Evolutionary conservation across 2,888 invertebrate species (phyloP).

Genomic region (Drosophila atroscutellata): DNA sequence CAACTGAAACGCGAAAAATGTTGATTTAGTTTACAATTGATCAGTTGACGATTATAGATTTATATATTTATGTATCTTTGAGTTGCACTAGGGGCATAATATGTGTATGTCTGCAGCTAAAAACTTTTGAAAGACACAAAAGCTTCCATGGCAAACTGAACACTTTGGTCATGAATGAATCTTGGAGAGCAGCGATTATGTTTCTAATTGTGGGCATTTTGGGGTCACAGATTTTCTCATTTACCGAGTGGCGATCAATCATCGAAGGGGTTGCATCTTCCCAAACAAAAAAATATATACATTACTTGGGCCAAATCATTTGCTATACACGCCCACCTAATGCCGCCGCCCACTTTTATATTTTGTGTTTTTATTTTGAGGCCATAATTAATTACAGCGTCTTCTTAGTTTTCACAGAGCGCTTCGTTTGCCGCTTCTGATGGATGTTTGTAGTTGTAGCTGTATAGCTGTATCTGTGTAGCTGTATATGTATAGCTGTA

Average conservation of each 20-base stretch:
- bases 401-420: slow-evolving; percentile 55
- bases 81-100: background rate
- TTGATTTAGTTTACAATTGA: background rate
- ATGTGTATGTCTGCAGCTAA: background rate
- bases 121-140: background rate
- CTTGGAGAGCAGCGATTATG: background rate
- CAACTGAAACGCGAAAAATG: slow-evolving; percentile 40
- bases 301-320: slow-evolving; percentile 25
- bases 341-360: slow-evolving; percentile 14
- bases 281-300: background rate
- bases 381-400: slow-evolving; percentile 64
- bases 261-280: slow-evolving; percentile 38
- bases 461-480: background rate
- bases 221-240: slow-evolving; percentile 10
- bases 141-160: background rate
- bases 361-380: slow-evolving; percentile 22
- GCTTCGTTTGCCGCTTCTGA: slow-evolving; percentile 37
- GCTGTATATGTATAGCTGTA: slow-evolving; percentile 13
- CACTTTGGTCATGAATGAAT: background rate
- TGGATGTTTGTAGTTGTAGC: slow-evolving; percentile 27
- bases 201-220: slow-evolving; percentile 1
- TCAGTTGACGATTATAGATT: background rate
- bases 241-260: slow-evolving; percentile 42
- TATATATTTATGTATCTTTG: background rate
- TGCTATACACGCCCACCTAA: slow-evolving; percentile 29